phyloP scores from a whole-genome alignment of 1,140 invertebrate species.

The Eubasilissa regina region DNA sequence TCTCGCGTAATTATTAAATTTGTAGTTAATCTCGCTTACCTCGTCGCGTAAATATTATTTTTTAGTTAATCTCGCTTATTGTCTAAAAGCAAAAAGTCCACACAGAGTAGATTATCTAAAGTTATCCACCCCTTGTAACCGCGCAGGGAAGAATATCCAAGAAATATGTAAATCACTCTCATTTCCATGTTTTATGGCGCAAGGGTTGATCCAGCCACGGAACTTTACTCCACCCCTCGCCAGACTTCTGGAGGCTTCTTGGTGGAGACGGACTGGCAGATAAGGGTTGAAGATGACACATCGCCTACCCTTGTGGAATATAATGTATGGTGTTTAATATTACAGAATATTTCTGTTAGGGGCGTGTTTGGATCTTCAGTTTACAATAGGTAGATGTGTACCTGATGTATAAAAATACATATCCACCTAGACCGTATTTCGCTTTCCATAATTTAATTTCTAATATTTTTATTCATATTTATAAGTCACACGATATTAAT shows the following conservation, averaged over 20 bases:
- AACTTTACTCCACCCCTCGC: slow-evolving; percentile 6
- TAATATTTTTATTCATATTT: too few relatives aligned
- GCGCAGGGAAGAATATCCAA: slow-evolving; percentile 18
- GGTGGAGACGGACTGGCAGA: slow-evolving; percentile 52
- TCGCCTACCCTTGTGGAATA: slow-evolving; percentile 32
- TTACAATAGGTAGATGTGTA: not conserved
- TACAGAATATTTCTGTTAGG: not conserved
- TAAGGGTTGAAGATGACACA: slow-evolving; percentile 58
- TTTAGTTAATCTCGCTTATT: too few relatives aligned
- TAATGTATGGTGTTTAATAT: slow-evolving; percentile 37
- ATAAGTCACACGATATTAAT: too few relatives aligned
- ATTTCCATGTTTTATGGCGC: slow-evolving; percentile 60
- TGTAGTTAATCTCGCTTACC: too few relatives aligned
- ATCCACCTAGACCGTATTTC: too few relatives aligned
- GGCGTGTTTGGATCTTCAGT: too few relatives aligned
- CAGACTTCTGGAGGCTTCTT: slow-evolving; percentile 41
- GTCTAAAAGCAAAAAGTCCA: too few relatives aligned
- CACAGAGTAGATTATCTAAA: not conserved
- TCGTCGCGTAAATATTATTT: too few relatives aligned
- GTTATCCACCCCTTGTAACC: slow-evolving; percentile 7
- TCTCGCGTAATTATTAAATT: too few relatives aligned
- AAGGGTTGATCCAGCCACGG: slow-evolving; percentile 54
- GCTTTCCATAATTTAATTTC: too few relatives aligned
- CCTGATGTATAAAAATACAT: too few relatives aligned
- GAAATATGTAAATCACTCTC: slow-evolving; percentile 58